Evolutionary conservation across 2,797 vertebrate species (phyloP), one percentile per base, ranked within the genome.

Genomic region (Hypotaenidia okinawae): DNA sequence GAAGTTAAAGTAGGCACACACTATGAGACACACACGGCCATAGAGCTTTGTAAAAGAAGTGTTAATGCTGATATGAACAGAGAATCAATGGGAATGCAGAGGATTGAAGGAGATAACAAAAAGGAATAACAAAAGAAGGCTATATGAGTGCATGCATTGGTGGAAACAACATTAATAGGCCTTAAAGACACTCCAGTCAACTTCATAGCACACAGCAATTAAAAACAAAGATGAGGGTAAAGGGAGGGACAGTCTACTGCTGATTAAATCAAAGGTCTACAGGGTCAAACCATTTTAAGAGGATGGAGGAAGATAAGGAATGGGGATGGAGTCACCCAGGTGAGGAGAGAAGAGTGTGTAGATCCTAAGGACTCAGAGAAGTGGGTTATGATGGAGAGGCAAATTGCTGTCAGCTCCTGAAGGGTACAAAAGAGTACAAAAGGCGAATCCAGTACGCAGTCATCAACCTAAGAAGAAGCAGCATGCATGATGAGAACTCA

Each of bases 201-300:
- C n/a, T 68, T 58, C 58, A 73, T 3, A 62, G 58, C 7, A 72
- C 24, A 33, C 1, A 4, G 14, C 28, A 30, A 52, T 70, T 11
- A 73, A 76, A 94, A 83, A 70, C 14, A 68, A 93, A 47, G 24
- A 70, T 61, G 11, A 84, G 39, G 17, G 9, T 64, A 79, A 63
- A 75, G 35, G 0, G 0, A 87, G 18, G 6, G 8, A 79, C 32
- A 78, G 17, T 28, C 13, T 43, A 24, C 35, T 63, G n/a, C 0
- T 0, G 28, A 54, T 57, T 54, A 75, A 78, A 86, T 6, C 10
- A 58, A 84, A 84, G 25, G 54, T 27, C 45, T 69, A 58, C 17
- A 84, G 62, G 66, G 39, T 37, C 52, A 66, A 73, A 62, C 33
- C 6, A 78, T 7, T 41, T 58, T 52, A 52, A 58, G 22, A 41